Evolutionary conservation across 2,113 vertebrate species (phyloP).

Genomic region (Pygoscelis adeliae): DNA sequence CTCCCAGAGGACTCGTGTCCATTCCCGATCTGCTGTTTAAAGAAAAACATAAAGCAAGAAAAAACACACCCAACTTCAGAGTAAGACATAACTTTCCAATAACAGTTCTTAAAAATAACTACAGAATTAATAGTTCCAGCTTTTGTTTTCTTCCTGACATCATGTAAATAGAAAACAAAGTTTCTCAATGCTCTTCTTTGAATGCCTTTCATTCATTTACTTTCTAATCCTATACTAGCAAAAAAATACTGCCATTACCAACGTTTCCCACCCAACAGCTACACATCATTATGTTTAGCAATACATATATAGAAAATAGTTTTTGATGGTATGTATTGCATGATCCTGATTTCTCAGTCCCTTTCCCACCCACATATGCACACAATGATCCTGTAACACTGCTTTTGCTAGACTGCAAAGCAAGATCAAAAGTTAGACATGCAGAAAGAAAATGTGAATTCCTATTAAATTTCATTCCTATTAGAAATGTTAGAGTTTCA

Average conservation of each 20-base stretch:
- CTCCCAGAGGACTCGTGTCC: slow-evolving; percentile 82
- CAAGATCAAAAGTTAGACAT: neutral
- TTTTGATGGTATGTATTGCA: neutral
- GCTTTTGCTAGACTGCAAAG: neutral
- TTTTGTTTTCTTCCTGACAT: neutral
- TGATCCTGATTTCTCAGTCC: neutral
- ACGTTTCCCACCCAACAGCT: neutral
- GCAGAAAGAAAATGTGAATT: neutral
- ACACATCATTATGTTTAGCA: neutral
- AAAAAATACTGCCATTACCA: neutral
- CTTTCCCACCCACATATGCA: neutral
- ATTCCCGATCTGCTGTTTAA: slow-evolving; percentile 78
- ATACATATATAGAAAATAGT: neutral
- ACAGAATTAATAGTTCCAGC: neutral
- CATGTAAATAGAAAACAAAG: neutral
- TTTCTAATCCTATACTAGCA: neutral
- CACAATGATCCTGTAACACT: neutral
- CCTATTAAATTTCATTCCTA: neutral
- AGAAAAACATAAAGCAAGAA: slow-evolving; percentile 50
- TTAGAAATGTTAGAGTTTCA: neutral
- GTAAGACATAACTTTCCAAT: neutral
- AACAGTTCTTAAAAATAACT: neutral
- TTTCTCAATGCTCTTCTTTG: neutral
- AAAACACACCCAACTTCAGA: slow-evolving; percentile 26
- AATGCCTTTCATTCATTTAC: neutral